Base-by-base conservation (phyloP, 2,797 vertebrate genomes). In the Arnoldichthys spilopterus region DNA sequence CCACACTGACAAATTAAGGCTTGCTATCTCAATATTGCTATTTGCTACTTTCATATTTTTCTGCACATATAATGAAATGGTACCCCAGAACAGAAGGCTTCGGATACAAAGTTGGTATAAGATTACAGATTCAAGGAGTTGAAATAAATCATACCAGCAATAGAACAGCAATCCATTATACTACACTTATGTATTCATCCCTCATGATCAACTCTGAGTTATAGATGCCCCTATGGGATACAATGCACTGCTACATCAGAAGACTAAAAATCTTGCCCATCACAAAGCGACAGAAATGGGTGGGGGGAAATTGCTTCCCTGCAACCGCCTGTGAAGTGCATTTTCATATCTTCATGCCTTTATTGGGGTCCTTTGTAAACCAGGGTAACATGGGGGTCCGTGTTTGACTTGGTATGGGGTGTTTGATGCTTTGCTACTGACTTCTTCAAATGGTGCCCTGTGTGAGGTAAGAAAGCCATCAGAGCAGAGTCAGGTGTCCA, bases 261-360 rank as follows among this genome's bases (percentile, higher is more conserved):
- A 86, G 85, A 84, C 85, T 28, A 26, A 84, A 79, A 74, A 87
- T 90, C 83, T 88, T 89, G 79, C 85, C 80, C 85, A 61, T 89
- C 86, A 89, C 79, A 82, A 86, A 85, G 91, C 1, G 87, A 89
- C 84, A 89, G 88, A 91, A 88, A 90, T 83, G 85, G 87, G 78
- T 86, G 83, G 84, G 91, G 90, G 87, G 89, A 93, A 92, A 91
- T 87, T 90, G 90, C 87, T 88, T 91, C 83, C 88, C 90, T 87
- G 85, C 87, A 90, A 86, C 90, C 87, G 90, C 91, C 92, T 91
- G 88, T 91, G 91, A 93, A 91, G 91, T 91, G 85, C 88, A 91
- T 93, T 93, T 94, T 92, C 86, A 90, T 89, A 91, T 92, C 90
- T 90, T 85, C 90, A 89, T 89, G 89, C 91, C 87, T 91, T 92